Percentiles rank a stretch among this genome's conserved stretches.
Evolutionary conservation across 2,113 vertebrate genomes (phyloP).

Genomic region (Rafetus swinhoei): DNA sequence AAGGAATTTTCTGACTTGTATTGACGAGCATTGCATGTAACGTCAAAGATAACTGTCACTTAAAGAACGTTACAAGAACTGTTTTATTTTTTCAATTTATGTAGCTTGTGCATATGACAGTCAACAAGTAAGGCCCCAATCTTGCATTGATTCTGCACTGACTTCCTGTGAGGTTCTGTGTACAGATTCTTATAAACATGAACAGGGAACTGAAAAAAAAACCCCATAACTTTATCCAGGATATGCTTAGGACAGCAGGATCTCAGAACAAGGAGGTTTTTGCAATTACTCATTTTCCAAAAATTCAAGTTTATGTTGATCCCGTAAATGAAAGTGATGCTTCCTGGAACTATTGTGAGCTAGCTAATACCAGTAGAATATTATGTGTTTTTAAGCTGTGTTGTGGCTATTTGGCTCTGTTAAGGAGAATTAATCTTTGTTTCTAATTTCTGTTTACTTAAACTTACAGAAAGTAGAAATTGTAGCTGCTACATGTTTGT

Average conservation of each 20-base stretch:
- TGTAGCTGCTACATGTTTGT: not conserved
- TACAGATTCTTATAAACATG: not conserved
- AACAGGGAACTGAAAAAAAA: not conserved
- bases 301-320: not conserved
- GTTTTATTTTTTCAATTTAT: not conserved
- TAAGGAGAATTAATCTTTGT: constrained; percentile 10
- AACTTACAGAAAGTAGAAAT: constrained; percentile 7
- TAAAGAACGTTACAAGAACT: not conserved
- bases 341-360: not conserved
- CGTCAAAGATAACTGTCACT: not conserved
- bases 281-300: not conserved
- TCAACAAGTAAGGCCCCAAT: not conserved
- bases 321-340: not conserved
- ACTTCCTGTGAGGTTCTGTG: not conserved
- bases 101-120: not conserved
- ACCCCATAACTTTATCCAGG: not conserved
- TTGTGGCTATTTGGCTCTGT: not conserved
- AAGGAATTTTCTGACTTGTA: not conserved
- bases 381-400: not conserved
- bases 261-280: not conserved
- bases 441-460: constrained; percentile 30
- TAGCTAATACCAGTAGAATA: not conserved
- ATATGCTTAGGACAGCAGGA: not conserved
- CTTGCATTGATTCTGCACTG: not conserved
- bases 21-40: not conserved